Evolutionary conservation across 2,888 invertebrate genomes (phyloP), one percentile per base, ranked within the genome.

Genomic region (Noctua pronuba): DNA sequence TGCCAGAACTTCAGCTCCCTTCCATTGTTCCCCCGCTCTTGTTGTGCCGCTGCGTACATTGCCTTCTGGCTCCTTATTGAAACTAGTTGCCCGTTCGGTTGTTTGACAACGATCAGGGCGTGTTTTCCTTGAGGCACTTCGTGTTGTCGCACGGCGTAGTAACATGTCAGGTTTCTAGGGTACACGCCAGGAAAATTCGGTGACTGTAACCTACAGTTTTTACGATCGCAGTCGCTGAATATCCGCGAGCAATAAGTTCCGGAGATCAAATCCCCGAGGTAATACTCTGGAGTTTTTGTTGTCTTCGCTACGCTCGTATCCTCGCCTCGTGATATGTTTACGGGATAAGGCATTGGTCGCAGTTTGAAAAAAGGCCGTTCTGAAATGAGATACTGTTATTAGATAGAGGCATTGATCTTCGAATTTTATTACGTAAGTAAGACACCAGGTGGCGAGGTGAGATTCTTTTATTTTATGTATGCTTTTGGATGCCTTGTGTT

Each of bases 151-250:
- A 99, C 98, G 66, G 99, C 98, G 94, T 98, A 99, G 96, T 99
- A 99, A 94, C 99, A 99, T 83, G 99, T 99, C 91, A 99, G 97
- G 95, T 99, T 99, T 88, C 99, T 97, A 7, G 99, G 99, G 95
- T 99, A 99, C 88, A 99, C 98, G 88, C 99, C 99, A 46, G 99
- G 99, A 95, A 98, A 99, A 97, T 99, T 99, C 70, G 99, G 99
- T 69, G 99, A 99, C 95, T 99, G 99, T 91, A 99, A 97, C 92
- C 98, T 98, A 96, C 99, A 99, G 90, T 98, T 97, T 96, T 98
- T 98, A 95, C 98, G 98, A 97, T 99, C 98, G 96, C 99, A 99
- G 96, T 99, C 98, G 95, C 98, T 98, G 97, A 98, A 99, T 95
- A 99, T 98, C 88, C 99, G 97, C 81, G 99, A 99, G 97, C 99